Evolutionary conservation across 2,888 invertebrate genomes (phyloP).

Genomic region (Phengaris alcon): DNA sequence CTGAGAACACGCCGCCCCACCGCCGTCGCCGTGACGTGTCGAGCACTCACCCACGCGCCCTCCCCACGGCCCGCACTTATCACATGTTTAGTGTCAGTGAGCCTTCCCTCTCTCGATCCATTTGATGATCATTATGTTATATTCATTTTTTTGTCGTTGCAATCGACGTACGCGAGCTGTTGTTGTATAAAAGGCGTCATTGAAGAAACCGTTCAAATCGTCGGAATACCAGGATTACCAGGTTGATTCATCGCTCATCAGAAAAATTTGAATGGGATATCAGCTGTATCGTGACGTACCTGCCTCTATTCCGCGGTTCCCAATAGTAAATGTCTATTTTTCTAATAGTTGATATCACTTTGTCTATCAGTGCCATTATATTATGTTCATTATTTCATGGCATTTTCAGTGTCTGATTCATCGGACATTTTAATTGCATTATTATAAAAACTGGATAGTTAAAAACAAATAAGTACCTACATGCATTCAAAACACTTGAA

Average conservation of each 20-base stretch:
- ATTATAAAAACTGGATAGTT: constrained; percentile 34
- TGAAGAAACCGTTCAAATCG: background rate
- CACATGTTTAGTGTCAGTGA: constrained; percentile 40
- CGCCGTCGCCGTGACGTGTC: constrained; percentile 59
- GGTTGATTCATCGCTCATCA: background rate
- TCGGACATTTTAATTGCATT: constrained; percentile 46
- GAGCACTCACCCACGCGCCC: constrained; percentile 51
- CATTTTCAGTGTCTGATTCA: constrained; percentile 48
- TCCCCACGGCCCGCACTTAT: constrained; percentile 46
- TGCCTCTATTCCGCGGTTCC: constrained; percentile 67
- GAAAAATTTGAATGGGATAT: constrained; percentile 33
- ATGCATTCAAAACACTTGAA: constrained; percentile 48
- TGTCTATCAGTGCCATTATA: constrained; percentile 87
- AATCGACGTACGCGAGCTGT: constrained; percentile 4
- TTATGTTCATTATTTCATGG: constrained; percentile 59
- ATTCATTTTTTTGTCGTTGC: constrained; percentile 51
- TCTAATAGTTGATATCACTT: constrained; percentile 83
- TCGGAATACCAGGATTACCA: background rate
- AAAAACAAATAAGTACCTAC: constrained; percentile 34
- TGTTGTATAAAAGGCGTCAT: background rate
- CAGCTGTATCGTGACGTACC: constrained; percentile 64
- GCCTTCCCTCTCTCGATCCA: constrained; percentile 47
- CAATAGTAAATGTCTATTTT: constrained; percentile 66
- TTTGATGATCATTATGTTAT: constrained; percentile 44
- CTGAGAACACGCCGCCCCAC: constrained; percentile 57